Conservation (phyloP, 2,888 invertebrate genomes). For the Nomada ferruginata region DNA sequence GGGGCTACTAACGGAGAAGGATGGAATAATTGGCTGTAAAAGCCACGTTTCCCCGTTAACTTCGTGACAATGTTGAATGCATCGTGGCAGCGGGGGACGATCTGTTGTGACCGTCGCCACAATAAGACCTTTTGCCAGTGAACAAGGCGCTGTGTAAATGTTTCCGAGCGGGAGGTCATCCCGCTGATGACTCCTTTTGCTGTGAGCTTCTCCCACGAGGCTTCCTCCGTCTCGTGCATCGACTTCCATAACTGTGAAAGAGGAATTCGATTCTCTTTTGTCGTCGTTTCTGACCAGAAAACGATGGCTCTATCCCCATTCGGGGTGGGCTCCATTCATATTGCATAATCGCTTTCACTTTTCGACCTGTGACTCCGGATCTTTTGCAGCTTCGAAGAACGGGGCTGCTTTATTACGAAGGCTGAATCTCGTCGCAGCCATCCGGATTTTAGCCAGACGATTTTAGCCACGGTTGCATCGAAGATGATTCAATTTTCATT, state of each 20-base stretch:
- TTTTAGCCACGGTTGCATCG: not conserved
- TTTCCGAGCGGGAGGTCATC: constrained; percentile 62
- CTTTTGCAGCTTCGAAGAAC: not conserved
- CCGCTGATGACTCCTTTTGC: constrained; percentile 68
- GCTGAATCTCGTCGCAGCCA: no score
- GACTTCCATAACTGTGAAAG: not conserved
- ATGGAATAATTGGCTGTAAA: constrained; percentile 78
- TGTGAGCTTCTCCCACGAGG: constrained; percentile 52
- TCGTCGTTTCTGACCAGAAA: constrained; percentile 39
- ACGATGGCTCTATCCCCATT: constrained; percentile 53
- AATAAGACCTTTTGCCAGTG: constrained; percentile 73
- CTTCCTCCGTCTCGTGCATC: not conserved
- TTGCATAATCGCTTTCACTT: constrained; percentile 34
- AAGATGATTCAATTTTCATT: constrained; percentile 7
- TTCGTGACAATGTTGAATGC: constrained; percentile 70
- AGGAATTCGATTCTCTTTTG: constrained; percentile 62
- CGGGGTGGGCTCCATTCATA: not conserved
- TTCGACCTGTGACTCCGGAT: not conserved
- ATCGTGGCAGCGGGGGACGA: constrained; percentile 73
- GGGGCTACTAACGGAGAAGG: constrained; percentile 33
- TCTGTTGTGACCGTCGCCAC: constrained; percentile 79
- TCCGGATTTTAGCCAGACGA: not conserved
- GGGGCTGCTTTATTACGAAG: not conserved
- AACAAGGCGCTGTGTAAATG: constrained; percentile 69
- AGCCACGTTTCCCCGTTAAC: constrained; percentile 68